Percentiles rank a stretch among this genome's conserved stretches.
Evolutionary conservation across 2,888 invertebrate genomes (phyloP).

Genomic region (Endomychus coccineus): DNA sequence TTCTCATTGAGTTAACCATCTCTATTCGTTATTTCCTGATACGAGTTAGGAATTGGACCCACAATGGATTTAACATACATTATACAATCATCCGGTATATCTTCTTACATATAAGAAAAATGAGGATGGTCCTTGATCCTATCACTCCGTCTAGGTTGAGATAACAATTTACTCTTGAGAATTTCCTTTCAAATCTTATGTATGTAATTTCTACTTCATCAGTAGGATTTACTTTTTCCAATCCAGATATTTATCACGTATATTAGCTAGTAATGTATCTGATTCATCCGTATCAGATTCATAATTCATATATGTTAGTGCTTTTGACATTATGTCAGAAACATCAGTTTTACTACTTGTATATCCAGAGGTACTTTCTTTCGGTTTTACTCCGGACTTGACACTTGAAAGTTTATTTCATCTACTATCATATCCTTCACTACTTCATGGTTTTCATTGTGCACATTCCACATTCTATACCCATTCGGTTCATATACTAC

Average conservation of each 20-base stretch:
- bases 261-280: neutral
- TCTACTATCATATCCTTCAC: slow-evolving; percentile 3
- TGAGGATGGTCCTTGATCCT: neutral
- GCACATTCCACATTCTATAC: slow-evolving; percentile 29
- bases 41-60: slow-evolving; percentile 14
- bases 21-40: slow-evolving; percentile 15
- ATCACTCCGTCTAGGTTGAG: neutral
- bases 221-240: neutral
- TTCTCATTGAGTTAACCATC: slow-evolving; percentile 18
- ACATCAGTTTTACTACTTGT: too few relatives aligned
- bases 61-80: slow-evolving; percentile 1
- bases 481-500: slow-evolving; percentile 33
- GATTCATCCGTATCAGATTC: slow-evolving; percentile 1
- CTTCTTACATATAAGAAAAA: neutral
- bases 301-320: neutral
- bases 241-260: neutral
- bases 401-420: slow-evolving; percentile 3
- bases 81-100: slow-evolving; percentile 3
- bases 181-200: too few relatives aligned
- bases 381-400: neutral
- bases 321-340: neutral
- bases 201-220: neutral
- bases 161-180: neutral
- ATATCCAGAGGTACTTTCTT: too few relatives aligned
- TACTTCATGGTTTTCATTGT: slow-evolving; percentile 2